Conservation (phyloP, 2,113 vertebrate genomes). For the Myotis davidii region DNA sequence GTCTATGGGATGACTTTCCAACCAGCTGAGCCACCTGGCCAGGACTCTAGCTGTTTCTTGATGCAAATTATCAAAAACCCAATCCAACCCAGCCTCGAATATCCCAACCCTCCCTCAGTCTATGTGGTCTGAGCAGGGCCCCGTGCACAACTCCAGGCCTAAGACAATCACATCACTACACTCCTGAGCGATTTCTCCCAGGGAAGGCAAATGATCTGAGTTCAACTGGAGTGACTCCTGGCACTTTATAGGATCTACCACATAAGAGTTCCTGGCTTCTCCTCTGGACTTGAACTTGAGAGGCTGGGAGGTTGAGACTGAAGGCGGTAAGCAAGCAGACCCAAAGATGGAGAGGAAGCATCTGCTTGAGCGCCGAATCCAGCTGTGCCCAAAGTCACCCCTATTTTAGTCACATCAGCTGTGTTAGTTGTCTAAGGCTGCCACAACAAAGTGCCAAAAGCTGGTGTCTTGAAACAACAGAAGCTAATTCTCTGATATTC, state of each 20-base stretch:
- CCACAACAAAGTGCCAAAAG: not conserved
- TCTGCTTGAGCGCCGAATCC: not conserved
- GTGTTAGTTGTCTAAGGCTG: not conserved
- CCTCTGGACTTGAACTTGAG: not conserved
- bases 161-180: not conserved
- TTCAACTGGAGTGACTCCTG: not conserved
- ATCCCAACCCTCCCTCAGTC: no score
- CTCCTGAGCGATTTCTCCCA: not conserved
- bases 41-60: not conserved
- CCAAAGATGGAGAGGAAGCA: not conserved
- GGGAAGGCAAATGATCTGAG: not conserved
- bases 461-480: not conserved
- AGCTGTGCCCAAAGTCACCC: not conserved
- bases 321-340: constrained; percentile 1
- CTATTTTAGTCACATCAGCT: not conserved
- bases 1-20: not conserved
- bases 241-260: not conserved
- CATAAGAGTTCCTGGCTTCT: not conserved
- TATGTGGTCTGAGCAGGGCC: not conserved
- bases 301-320: not conserved
- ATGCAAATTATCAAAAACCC: not conserved
- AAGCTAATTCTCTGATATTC: not conserved
- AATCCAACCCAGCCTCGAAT: no score
- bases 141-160: not conserved
- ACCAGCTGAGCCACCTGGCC: not conserved